Percentiles rank a stretch among this genome's conserved stretches.
phyloP scores from a whole-genome alignment of 2,888 invertebrate species.

The Phania funesta region DNA sequence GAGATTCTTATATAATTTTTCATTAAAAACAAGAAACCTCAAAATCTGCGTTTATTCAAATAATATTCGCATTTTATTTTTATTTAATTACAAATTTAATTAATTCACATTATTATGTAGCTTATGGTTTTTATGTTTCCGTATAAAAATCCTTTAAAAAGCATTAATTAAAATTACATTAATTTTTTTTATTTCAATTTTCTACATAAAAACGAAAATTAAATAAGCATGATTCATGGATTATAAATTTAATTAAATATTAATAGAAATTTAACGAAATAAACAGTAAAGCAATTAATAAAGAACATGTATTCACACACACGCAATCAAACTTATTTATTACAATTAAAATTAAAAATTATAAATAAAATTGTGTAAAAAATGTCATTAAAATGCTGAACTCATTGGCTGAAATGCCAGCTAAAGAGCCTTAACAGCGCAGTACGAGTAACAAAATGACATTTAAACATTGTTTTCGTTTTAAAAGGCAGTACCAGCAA shows the following conservation, averaged over 20 bases:
- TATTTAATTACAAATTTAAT: conserved; percentile 27
- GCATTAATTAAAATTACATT: conserved; percentile 34
- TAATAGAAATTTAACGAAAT: conserved; percentile 42
- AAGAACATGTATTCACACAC: not conserved
- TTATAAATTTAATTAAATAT: conserved; percentile 49
- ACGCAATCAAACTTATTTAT: not conserved
- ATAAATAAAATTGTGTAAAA: conserved; percentile 24
- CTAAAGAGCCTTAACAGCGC: not conserved
- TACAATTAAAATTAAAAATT: conserved; percentile 17
- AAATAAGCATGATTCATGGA: conserved; percentile 34
- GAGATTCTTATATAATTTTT: too few relatives aligned
- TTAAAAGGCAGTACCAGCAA: conserved; percentile 20
- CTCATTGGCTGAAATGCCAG: not conserved
- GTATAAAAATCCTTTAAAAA: conserved; percentile 1
- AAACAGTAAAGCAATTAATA: conserved; percentile 49
- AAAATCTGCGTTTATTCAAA: not conserved
- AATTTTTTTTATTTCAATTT: conserved; percentile 5
- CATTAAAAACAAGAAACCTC: not conserved
- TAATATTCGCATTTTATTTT: conserved; percentile 3
- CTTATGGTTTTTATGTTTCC: not conserved
- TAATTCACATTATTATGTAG: not conserved
- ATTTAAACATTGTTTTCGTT: conserved; percentile 8
- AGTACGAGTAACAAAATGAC: conserved; percentile 19
- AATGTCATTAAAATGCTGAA: conserved; percentile 28
- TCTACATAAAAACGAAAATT: not conserved